Evolutionary conservation across 2,113 vertebrate species (phyloP).

Genomic region (Salvator merianae): DNA sequence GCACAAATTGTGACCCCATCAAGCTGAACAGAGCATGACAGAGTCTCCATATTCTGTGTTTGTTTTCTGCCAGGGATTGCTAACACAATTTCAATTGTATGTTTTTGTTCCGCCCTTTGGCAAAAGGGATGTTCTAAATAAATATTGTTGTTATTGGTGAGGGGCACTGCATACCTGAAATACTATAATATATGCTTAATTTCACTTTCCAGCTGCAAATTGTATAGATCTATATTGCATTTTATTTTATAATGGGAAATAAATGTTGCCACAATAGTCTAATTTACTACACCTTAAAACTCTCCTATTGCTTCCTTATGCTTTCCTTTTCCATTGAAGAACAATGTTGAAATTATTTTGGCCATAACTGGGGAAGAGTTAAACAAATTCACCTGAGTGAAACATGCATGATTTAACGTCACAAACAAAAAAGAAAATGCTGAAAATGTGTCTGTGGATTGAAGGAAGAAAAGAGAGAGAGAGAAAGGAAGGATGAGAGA

Average conservation of each 20-base stretch:
- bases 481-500: neutral
- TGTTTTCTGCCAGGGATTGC: neutral
- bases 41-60: neutral
- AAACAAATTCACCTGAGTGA: neutral
- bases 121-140: too few relatives aligned
- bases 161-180: neutral
- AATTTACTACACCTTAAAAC: neutral
- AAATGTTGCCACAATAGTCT: neutral
- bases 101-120: too few relatives aligned
- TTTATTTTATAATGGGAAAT: neutral
- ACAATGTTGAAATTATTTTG: neutral
- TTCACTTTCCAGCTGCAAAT: neutral
- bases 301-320: neutral
- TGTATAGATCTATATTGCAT: neutral
- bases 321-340: neutral
- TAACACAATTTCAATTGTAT: too few relatives aligned
- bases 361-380: neutral
- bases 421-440: neutral
- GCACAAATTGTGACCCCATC: neutral
- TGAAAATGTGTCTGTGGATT: neutral
- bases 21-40: neutral
- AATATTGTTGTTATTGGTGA: too few relatives aligned
- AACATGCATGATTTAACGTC: neutral
- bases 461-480: neutral
- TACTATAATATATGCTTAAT: neutral